Base-by-base conservation (phyloP, 1,140 invertebrate genomes). In the Rhizoglyphus robini region DNA sequence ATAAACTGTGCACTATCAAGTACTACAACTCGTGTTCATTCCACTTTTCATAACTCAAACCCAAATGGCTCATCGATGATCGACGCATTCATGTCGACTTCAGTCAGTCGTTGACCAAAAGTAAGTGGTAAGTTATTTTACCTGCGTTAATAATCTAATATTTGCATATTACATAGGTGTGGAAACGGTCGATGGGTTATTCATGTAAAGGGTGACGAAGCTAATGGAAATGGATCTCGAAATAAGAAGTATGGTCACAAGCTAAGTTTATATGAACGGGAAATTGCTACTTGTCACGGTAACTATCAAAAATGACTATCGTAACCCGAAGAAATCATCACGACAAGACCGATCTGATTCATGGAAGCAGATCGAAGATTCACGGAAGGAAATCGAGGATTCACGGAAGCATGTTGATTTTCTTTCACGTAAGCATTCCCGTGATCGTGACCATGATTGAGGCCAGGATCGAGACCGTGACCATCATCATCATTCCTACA, bases 51-150 rank as follows among this genome's bases (percentile, higher is more conserved):
- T 99, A 69, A 94, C 95, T 1, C 96, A 99, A 81, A 93, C 92
- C 57, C 73, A 99, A 99, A 79, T 95, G 99, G 0, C 78, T 99
- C 0, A 99, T 99, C 71, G 96, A 99, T 78, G 96, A 99, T 74
- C 78, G 96, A 51, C 80, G 96, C 71, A 99, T 99, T 70, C 96
- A 99, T 76, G 96, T 99, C 1, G 96, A 99, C 76, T 99, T 99
- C 78, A 96, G 92, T 70, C 96, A 99, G 74, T 96, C 92, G 48
- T 95, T 99, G 0, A 84, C 92, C 0, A 96, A 95, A 77, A 83
- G 90, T 71, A 84, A 84, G 69, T 93, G 88, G 88, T 79, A 82
- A 63, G 89, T 29, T 41, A 68, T 25, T 31, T 20, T 46, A 8
- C 20, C 1, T 11, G 4, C 11, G 47, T 27, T 34, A 32, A 32